Evolutionary conservation across 2,113 vertebrate species (phyloP).

Genomic region (Melanotaenia duboulayi): DNA sequence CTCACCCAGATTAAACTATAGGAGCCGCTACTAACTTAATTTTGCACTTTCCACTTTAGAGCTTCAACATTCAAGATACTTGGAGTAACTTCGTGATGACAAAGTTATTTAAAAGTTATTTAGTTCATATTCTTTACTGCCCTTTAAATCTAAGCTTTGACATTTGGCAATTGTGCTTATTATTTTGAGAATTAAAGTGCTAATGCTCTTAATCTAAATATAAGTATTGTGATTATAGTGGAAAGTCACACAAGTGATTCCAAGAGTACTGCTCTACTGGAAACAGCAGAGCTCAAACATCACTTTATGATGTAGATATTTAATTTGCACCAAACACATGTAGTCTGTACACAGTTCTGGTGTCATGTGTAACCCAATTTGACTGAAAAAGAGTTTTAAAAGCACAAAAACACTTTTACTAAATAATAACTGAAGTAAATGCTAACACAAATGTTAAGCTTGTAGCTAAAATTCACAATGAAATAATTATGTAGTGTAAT

Average conservation of each 20-base stretch:
- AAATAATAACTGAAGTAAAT: not conserved
- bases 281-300: not conserved
- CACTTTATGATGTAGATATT: not conserved
- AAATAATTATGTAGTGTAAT: not conserved
- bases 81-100: slow-evolving; percentile 12
- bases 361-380: no score
- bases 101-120: slow-evolving; percentile 40
- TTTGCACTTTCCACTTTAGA: slow-evolving; percentile 83
- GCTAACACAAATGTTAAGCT: not conserved
- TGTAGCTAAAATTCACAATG: slow-evolving; percentile 1
- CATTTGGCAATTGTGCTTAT: not conserved
- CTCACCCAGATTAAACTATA: slow-evolving; percentile 38
- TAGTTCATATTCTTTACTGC: not conserved
- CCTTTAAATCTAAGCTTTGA: slow-evolving; percentile 1
- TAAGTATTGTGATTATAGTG: not conserved
- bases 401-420: slow-evolving; percentile 1
- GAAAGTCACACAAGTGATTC: not conserved
- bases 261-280: not conserved
- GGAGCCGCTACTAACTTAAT: slow-evolving; percentile 58
- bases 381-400: not conserved
- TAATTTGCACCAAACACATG: not conserved
- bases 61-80: slow-evolving; percentile 45
- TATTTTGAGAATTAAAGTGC: not conserved
- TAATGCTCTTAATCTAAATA: no score
- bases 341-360: no score